Percentiles rank a stretch among this genome's conserved stretches.
These are phyloP conservation scores for Saimiri boliviensis DNA, from an alignment of 2,113 vertebrate species.

Conservation along the genomic window DNA sequence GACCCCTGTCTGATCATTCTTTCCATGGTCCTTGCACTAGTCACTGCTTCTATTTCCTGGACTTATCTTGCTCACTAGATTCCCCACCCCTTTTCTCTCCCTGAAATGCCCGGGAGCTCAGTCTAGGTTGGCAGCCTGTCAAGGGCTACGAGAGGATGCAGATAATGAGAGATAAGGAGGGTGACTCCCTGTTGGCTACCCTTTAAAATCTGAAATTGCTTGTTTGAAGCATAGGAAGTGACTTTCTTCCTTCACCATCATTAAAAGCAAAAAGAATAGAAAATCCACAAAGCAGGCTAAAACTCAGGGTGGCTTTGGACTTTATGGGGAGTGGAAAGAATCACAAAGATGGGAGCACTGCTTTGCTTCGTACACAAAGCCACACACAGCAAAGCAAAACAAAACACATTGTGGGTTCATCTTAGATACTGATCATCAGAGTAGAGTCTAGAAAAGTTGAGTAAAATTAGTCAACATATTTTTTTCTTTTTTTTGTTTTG, in stretches of 20 bases:
- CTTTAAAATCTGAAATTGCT: constrained; percentile 59
- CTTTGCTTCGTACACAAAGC: not conserved
- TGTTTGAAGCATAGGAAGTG: constrained; percentile 32
- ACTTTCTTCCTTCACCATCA: constrained; percentile 25
- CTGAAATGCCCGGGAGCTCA: constrained; percentile 50
- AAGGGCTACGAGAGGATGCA: not conserved
- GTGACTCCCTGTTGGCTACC: not conserved
- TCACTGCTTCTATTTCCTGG: constrained; percentile 59
- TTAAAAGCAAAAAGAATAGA: not conserved
- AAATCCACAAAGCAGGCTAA: constrained; percentile 50
- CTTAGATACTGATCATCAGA: not conserved
- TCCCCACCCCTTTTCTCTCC: constrained; percentile 43
- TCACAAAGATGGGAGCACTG: not conserved
- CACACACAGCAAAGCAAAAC: not conserved
- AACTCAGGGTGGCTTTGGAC: constrained; percentile 18
- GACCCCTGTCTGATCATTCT: not conserved
- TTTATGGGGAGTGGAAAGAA: not conserved
- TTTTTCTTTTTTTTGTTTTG: not conserved
- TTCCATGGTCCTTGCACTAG: not conserved
- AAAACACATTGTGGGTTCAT: not conserved
- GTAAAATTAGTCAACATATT: not conserved
- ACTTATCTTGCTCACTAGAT: constrained; percentile 66
- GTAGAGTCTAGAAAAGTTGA: not conserved
- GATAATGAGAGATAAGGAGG: constrained; percentile 41
- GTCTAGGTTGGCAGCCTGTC: constrained; percentile 52